phyloP scores from a whole-genome alignment of 2,113 vertebrate genomes.

The Pedetes capensis region DNA sequence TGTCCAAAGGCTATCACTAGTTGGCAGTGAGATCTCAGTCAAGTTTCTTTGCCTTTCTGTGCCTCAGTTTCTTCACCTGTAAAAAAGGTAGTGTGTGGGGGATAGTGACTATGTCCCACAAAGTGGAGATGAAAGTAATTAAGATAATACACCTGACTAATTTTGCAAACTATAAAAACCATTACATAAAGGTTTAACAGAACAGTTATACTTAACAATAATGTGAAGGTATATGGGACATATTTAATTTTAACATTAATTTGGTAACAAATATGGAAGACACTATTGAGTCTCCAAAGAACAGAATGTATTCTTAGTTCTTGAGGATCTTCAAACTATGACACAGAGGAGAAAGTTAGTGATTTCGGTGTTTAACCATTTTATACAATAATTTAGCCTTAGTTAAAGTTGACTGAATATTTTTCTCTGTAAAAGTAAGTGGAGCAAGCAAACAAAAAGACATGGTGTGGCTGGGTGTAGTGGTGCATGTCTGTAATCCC shows the following conservation, averaged over 20 bases:
- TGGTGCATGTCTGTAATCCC: no score
- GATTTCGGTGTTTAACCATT: conserved; percentile 14
- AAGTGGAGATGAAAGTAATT: background rate
- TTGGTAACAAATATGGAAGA: background rate
- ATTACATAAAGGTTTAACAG: background rate
- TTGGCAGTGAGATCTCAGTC: background rate
- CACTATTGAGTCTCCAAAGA: background rate
- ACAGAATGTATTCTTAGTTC: background rate
- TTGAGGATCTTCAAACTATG: background rate
- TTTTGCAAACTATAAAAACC: background rate
- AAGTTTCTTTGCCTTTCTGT: background rate
- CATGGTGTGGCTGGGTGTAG: background rate
- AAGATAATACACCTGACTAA: background rate
- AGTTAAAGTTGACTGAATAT: background rate
- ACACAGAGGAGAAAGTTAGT: background rate
- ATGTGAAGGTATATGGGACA: background rate
- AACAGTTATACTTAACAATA: background rate
- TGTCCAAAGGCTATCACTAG: background rate
- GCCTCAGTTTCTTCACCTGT: background rate
- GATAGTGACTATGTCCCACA: background rate
- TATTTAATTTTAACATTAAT: background rate
- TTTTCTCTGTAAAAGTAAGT: conserved; percentile 48
- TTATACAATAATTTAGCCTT: conserved; percentile 1
- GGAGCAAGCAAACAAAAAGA: background rate
- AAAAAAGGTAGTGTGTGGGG: background rate